Evolutionary conservation across 2,113 vertebrate species (phyloP).

Genomic region (Tauraco erythrolophus): DNA sequence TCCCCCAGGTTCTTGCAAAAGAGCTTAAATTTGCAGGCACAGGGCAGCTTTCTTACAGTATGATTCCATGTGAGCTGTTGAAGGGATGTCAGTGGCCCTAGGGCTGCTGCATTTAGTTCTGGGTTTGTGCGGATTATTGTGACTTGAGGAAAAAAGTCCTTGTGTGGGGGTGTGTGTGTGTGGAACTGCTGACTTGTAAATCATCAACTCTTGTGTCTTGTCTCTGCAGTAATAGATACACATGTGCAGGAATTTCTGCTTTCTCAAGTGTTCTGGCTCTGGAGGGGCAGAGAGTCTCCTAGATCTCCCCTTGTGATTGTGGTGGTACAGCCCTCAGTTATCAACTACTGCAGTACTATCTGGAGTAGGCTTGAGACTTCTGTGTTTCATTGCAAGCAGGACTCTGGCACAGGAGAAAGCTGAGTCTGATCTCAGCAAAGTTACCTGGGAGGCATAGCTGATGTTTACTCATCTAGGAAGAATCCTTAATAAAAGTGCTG

Average conservation of each 20-base stretch:
- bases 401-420: not conserved
- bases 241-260: not conserved
- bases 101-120: not conserved
- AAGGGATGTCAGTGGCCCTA: not conserved
- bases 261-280: not conserved
- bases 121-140: not conserved
- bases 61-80: not conserved
- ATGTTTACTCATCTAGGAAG: not conserved
- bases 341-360: not conserved
- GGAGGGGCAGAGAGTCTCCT: not conserved
- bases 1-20: not conserved
- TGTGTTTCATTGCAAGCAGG: not conserved
- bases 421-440: not conserved
- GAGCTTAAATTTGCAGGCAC: not conserved
- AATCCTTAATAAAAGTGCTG: not conserved
- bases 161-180: no score
- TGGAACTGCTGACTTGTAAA: not conserved
- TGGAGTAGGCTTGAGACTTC: not conserved
- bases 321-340: not conserved
- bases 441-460: not conserved
- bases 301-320: not conserved
- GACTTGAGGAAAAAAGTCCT: not conserved
- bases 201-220: not conserved
- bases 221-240: not conserved
- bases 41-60: not conserved